Percentiles rank a stretch among this genome's conserved stretches.
These are phyloP conservation scores for Ganaspis brasiliensis DNA, from an alignment of 2,888 invertebrate genomes.

Conservation along the genomic window DNA sequence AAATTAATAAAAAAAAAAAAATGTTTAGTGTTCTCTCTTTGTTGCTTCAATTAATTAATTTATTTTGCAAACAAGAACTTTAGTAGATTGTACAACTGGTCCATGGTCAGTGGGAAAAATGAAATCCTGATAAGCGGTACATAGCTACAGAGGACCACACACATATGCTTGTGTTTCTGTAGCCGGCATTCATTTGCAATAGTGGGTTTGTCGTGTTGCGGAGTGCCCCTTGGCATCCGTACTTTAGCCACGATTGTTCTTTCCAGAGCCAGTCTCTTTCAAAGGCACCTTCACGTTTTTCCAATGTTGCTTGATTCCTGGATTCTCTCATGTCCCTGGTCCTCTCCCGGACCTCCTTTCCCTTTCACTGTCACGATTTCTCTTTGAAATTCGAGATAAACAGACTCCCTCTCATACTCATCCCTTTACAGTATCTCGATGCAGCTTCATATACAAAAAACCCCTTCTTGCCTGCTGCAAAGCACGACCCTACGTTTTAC, in stretches of 20 bases:
- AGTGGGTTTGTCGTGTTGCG: not conserved
- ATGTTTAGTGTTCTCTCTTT: no score
- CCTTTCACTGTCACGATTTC: constrained; percentile 48
- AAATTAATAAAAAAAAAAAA: no score
- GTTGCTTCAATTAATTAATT: no score
- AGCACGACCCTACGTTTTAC: constrained; percentile 19
- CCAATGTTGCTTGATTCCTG: constrained; percentile 29
- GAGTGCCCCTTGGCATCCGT: constrained; percentile 39
- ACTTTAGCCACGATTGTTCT: constrained; percentile 39
- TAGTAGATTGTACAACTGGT: not conserved
- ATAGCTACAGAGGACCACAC: not conserved
- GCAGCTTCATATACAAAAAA: constrained; percentile 15
- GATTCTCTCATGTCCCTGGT: constrained; percentile 22
- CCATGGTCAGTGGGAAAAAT: not conserved
- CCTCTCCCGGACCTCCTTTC: constrained; percentile 12
- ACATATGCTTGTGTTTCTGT: not conserved
- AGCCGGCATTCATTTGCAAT: constrained; percentile 17
- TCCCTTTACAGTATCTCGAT: constrained; percentile 31
- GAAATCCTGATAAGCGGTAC: not conserved
- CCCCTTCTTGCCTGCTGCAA: constrained; percentile 16
- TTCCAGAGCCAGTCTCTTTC: constrained; percentile 30
- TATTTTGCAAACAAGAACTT: not conserved
- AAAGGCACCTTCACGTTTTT: constrained; percentile 40
- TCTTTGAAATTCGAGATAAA: constrained; percentile 44
- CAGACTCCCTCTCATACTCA: constrained; percentile 25